Base-by-base conservation (phyloP, 2,797 vertebrate species). In the Ambastaia sidthimunki region DNA sequence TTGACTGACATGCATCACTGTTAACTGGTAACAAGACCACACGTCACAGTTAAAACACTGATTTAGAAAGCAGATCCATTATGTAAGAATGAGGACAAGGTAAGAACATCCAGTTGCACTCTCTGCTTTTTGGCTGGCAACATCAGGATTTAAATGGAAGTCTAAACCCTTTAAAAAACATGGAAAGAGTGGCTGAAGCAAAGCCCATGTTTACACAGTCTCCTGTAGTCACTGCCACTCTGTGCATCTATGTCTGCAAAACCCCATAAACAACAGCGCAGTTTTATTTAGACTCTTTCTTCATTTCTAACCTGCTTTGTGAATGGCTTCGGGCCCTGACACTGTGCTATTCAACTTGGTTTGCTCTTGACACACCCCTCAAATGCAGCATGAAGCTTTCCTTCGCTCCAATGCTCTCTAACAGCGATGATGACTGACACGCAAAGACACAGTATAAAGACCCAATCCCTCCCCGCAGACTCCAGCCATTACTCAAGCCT, bases 321-420 rank as follows among this genome's bases (percentile, higher is more conserved):
- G 54, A 2, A 84, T 87, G 86, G 84, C 74, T 85, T 18, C 68
- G 85, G 71, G 85, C 78, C 72, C 69, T 84, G 78, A 75, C 78
- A 69, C 76, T 74, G 81, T 76, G 86, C 84, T 41, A 83, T 88
- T 90, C 80, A 78, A 82, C 86, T 83, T 80, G 80, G 85, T 80
- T 79, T 66, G 55, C 63, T 34, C 19, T 62, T 10, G 69, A 76
- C 67, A 60, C 73, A 80, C 65, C 50, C 67, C 55, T 80, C 68
- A 85, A 87, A 87, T 63, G 86, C 82, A 86, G 84, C 85, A 67
- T 89, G 87, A 89, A 76, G 81, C 80, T 75, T 85, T 86, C 85
- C 31, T 85, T 85, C 57, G 78, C 79, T 65, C 76, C 81, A 74
- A 68, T 63, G 44, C 85, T 84, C 78, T 75, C 73, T 76, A 78